Conservation (phyloP, 1,140 invertebrate species). For the Rhynchophorus ferrugineus region DNA sequence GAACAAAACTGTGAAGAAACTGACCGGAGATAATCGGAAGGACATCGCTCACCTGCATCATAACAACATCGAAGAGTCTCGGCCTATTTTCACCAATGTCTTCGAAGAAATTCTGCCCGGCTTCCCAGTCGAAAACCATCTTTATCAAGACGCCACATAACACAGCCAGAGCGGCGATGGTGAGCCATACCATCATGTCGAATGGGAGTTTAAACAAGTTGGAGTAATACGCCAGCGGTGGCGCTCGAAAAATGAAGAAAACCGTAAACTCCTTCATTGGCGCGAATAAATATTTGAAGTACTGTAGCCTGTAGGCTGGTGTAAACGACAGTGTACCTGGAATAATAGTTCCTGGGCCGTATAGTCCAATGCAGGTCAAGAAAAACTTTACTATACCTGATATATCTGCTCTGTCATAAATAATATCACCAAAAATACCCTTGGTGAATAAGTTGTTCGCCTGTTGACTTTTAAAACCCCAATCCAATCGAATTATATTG, state of each 20-base stretch:
- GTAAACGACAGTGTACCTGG: not conserved
- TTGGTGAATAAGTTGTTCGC: not conserved
- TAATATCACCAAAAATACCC: conserved; percentile 1
- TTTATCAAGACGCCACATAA: conserved; percentile 13
- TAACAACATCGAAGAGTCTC: not conserved
- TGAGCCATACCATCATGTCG: conserved; percentile 31
- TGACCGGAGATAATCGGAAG: too few species aligned
- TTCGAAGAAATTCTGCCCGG: conserved; percentile 10
- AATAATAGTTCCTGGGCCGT: too few species aligned
- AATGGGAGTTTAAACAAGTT: conserved; percentile 56
- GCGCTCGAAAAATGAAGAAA: conserved; percentile 54
- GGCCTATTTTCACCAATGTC: not conserved
- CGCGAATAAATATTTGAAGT: not conserved
- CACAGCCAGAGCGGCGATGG: not conserved
- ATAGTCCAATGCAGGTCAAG: too few species aligned
- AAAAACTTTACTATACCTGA: too few species aligned
- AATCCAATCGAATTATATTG: not conserved
- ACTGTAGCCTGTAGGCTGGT: not conserved
- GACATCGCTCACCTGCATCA: not conserved
- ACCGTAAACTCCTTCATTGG: not conserved
- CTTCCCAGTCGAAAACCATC: conserved; percentile 26
- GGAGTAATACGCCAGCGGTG: conserved; percentile 52
- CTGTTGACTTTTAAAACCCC: conserved; percentile 2
- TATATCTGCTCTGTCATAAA: conserved; percentile 3
- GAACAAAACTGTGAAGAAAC: too few species aligned